Evolutionary conservation across 2,797 vertebrate genomes (phyloP), one percentile per base, ranked within the genome.

Genomic region (Australoheros facetus): DNA sequence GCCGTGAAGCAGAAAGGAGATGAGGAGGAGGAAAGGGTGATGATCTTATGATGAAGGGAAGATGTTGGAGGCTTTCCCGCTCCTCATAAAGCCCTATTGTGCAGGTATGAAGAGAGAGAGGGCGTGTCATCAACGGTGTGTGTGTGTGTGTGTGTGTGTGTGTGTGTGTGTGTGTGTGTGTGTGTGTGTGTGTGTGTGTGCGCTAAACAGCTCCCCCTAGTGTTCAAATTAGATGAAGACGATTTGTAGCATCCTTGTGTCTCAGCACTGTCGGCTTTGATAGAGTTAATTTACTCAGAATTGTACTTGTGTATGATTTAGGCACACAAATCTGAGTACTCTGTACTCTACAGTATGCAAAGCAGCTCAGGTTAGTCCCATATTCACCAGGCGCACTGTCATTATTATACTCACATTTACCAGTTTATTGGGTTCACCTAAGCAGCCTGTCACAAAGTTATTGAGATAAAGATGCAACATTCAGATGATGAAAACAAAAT

Each of bases 51-150:
- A 89, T 85, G 78, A 90, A 80, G 79, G 85, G 51, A 74, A 71
- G 78, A n/a, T 73, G 56, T 79, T 62, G 53, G 81, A 74, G 64
- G 60, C 80, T 79, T 64, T 81, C 83, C 75, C 75, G 71, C 76
- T 76, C 64, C 62, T 77, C 59, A 94, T 90, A 92, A 92, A 92
- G 90, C 84, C 57, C 86, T 88, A 74, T 93, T 94, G 90, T 93
- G 76, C 79, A 72, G 55, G 59, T 62, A 74, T 66, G 75, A 87
- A 78, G 82, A 30, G 48, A 84, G 57, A 2, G 34, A 37, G 7
- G 7, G 60, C 26, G 66, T 90, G 88, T 90, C 62, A 76, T 81
- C 86, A 37, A 37, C 34, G 2, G 51, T 75, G 66, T 74, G 76
- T 58, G 59, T 71, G 16, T 34, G 54, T 72, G 75, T 32, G 30